phyloP scores from a whole-genome alignment of 1,140 invertebrate genomes.

The Bradynema listronoti region DNA sequence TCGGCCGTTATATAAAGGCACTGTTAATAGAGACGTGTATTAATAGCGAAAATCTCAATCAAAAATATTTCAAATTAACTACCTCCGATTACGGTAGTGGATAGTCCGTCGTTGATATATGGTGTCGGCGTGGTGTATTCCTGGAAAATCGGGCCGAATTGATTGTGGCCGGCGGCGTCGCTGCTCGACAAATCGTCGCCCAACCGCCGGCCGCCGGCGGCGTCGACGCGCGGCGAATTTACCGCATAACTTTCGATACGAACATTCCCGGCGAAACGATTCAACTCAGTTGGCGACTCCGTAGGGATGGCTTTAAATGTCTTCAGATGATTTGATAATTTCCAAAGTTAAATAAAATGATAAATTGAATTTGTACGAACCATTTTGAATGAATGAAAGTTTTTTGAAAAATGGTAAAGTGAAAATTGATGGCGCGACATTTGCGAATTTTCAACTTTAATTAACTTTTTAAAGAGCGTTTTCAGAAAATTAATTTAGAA shows the following conservation, averaged over 20 bases:
- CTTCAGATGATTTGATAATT: neutral
- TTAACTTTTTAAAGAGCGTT: too few species aligned
- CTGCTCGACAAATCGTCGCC: constrained; percentile 10
- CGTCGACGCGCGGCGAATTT: neutral
- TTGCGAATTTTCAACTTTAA: too few species aligned
- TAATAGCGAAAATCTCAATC: too few species aligned
- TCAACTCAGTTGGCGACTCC: constrained; percentile 3
- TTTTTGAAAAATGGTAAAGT: too few species aligned
- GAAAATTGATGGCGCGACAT: too few species aligned
- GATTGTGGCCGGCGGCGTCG: constrained; percentile 5
- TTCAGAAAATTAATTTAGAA: too few species aligned
- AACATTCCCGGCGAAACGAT: neutral
- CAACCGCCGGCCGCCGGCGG: neutral
- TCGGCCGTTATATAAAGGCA: too few species aligned
- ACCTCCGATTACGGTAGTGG: constrained; percentile 20
- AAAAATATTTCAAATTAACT: too few species aligned
- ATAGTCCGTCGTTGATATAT: neutral
- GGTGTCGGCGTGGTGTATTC: constrained; percentile 14
- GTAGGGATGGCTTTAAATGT: neutral
- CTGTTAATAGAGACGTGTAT: too few species aligned
- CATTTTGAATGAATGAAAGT: too few species aligned
- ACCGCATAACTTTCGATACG: neutral
- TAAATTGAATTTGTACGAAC: too few species aligned
- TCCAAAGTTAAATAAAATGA: too few species aligned
- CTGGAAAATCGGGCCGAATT: neutral